Percentiles rank a stretch among this genome's conserved stretches.
phyloP scores from a whole-genome alignment of 2,797 vertebrate genomes.

The Acipenser ruthenus region DNA sequence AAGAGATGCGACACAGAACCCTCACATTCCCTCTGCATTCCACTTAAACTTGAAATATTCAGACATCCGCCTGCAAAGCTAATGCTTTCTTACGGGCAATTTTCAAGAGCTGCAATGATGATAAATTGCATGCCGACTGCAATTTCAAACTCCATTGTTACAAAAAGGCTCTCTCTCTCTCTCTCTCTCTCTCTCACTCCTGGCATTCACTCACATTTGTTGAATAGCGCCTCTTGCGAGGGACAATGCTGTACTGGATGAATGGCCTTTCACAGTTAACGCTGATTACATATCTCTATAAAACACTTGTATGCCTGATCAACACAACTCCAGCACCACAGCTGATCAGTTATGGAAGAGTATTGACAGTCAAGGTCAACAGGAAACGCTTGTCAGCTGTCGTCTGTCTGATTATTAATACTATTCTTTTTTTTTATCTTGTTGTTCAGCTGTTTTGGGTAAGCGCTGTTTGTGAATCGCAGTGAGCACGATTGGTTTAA shows the following conservation, averaged over 20 bases:
- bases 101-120: conserved; percentile 30
- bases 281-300: conserved; percentile 25
- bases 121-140: conserved; percentile 34
- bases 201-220: conserved; percentile 51
- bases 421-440: no score
- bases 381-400: no score
- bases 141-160: conserved; percentile 39
- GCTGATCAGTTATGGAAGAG: no score
- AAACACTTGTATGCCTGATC: neutral
- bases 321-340: neutral
- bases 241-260: conserved; percentile 31
- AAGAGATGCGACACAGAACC: neutral
- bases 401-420: no score
- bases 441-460: conserved; percentile 15
- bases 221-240: conserved; percentile 43
- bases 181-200: conserved; percentile 4
- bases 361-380: no score
- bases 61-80: conserved; percentile 24
- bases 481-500: neutral
- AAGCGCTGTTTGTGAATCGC: conserved; percentile 22
- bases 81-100: conserved; percentile 28
- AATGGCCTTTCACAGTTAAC: conserved; percentile 29
- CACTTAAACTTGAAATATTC: conserved; percentile 9
- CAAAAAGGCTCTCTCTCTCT: conserved; percentile 10
- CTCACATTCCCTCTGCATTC: neutral